A percentile compares a stretch with the other conserved stretches of the same genome.
Conservation (phyloP, 64 coral and sea anemone genomes). For the Montipora efflorescens region DNA sequence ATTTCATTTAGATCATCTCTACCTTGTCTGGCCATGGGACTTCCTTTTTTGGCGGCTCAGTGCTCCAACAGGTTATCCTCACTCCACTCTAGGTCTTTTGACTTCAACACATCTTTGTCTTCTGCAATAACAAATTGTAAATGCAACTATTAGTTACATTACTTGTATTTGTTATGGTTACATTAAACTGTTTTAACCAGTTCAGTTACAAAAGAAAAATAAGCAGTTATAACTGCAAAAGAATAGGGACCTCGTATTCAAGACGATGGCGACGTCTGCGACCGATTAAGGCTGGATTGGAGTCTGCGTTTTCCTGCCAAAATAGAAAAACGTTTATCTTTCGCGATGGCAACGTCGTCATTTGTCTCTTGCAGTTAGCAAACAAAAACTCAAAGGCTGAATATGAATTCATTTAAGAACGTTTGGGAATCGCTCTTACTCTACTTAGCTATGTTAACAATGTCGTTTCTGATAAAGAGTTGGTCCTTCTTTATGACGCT, state of each 20-base stretch:
- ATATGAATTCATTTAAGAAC: too few species aligned
- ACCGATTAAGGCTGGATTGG: too few species aligned
- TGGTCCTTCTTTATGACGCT: constrained; percentile 54
- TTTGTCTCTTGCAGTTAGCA: too few species aligned
- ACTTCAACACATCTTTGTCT: background rate
- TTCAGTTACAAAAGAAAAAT: background rate
- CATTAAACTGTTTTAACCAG: background rate
- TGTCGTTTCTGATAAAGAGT: constrained; percentile 43
- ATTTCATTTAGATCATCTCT: background rate
- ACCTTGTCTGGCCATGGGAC: background rate
- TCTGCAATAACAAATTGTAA: background rate
- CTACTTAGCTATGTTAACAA: constrained; percentile 51
- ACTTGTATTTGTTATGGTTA: background rate
- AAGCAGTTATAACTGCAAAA: background rate
- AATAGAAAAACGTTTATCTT: too few species aligned
- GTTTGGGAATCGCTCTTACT: too few species aligned
- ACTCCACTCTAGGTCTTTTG: background rate
- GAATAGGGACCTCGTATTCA: too few species aligned
- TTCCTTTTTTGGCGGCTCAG: background rate
- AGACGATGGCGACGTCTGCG: too few species aligned
- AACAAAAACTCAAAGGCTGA: too few species aligned
- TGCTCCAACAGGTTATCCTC: background rate
- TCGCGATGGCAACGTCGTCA: too few species aligned
- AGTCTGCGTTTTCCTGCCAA: too few species aligned
- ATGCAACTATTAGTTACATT: background rate